These are phyloP conservation scores for Orthonyx spaldingii DNA, from an alignment of 2,113 vertebrate genomes.

Conservation along the genomic window DNA sequence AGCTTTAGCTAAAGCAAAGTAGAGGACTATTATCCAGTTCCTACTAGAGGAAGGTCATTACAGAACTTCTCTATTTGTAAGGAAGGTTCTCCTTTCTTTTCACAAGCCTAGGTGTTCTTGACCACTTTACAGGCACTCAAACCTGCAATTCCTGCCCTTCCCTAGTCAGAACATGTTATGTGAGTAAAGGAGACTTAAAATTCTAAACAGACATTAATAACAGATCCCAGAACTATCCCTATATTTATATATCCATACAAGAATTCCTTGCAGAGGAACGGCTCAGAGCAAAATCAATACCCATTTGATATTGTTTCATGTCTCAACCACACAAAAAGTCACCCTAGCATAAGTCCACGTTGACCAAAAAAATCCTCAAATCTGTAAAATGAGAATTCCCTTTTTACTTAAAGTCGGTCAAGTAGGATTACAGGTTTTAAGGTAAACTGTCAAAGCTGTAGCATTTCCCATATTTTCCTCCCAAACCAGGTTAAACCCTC, in stretches of 20 bases:
- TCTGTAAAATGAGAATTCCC: background rate
- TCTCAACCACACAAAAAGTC: background rate
- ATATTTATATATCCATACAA: background rate
- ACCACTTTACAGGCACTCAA: background rate
- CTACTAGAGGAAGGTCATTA: background rate
- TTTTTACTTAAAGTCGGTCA: background rate
- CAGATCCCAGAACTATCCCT: background rate
- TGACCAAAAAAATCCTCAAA: background rate
- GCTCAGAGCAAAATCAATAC: background rate
- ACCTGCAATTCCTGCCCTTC: background rate
- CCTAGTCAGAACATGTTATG: fast-evolving
- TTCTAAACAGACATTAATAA: background rate
- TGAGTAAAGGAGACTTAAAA: background rate
- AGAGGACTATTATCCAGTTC: background rate
- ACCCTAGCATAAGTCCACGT: background rate
- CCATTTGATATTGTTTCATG: background rate
- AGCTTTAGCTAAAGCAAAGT: background rate
- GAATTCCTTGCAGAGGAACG: background rate
- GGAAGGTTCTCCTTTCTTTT: background rate
- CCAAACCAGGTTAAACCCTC: background rate
- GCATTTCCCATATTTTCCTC: background rate
- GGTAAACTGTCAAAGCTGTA: background rate
- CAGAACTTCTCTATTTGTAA: background rate
- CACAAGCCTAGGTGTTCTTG: background rate
- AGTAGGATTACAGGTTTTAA: background rate